Percentiles rank a stretch among this genome's conserved stretches.
Conservation (phyloP, 23 tunicate species). For the Diplosoma virens region DNA sequence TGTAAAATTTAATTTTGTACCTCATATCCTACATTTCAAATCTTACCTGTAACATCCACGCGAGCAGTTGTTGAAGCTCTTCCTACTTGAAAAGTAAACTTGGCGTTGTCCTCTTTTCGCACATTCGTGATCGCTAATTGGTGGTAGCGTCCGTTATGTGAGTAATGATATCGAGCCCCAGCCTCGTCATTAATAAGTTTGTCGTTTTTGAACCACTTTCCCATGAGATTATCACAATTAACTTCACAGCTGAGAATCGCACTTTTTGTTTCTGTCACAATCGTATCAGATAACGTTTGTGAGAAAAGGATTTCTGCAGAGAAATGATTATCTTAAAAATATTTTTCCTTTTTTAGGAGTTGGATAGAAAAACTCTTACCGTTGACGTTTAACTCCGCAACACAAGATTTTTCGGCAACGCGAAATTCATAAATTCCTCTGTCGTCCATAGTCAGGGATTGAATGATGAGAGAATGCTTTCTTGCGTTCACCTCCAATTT, state of each 20-base stretch:
- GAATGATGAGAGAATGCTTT: slow-evolving; percentile 43
- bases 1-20: no score
- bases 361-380: slow-evolving; percentile 25
- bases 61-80: slow-evolving; percentile 53
- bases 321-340: not conserved
- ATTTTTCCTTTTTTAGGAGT: not conserved
- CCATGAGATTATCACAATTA: slow-evolving; percentile 37
- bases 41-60: slow-evolving; percentile 49
- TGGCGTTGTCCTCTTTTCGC: slow-evolving; percentile 48
- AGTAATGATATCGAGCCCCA: slow-evolving; percentile 9
- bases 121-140: slow-evolving; percentile 29
- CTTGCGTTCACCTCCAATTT: not conserved
- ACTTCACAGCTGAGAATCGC: slow-evolving; percentile 65
- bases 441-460: slow-evolving; percentile 48
- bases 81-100: slow-evolving; percentile 61
- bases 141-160: not conserved
- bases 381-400: slow-evolving; percentile 58
- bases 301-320: slow-evolving; percentile 60
- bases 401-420: slow-evolving; percentile 50
- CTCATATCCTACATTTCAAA: no score
- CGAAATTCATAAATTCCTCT: slow-evolving; percentile 62
- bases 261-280: slow-evolving; percentile 40
- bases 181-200: slow-evolving; percentile 23
- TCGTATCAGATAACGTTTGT: slow-evolving; percentile 39
- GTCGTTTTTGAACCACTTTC: slow-evolving; percentile 70